Evolutionary conservation across 2,113 vertebrate species (phyloP), one percentile per base, ranked within the genome.

Genomic region (Podiceps cristatus): DNA sequence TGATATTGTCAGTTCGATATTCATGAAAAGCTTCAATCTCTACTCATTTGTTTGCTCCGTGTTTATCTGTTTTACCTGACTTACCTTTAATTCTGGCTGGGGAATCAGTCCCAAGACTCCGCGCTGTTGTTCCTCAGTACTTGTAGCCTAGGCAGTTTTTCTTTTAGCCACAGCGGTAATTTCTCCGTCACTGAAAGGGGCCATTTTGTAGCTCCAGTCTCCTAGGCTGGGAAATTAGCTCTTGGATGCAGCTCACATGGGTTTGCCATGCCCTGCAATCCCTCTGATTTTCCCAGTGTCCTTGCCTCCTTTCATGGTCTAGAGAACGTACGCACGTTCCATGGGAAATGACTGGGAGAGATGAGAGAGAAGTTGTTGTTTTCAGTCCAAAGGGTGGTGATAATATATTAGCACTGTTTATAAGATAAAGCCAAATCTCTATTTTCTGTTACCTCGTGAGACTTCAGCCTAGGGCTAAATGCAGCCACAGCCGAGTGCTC

Each of bases 401-500:
- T 93, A 37, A 37, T 91, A 45, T 53, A 78, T 95, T 94, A 94
- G 77, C 73, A 82, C 40, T 42, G 72, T 96, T 91, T 93, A 78
- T 91, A 94, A 97, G 94, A 97, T 95, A 96, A 96, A 97, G 86
- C 86, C 93, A 87, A 84, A 89, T 97, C 83, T 87, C 56, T 92
- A 22, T 95, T 96, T 82, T 97, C 77, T 89, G 60, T 95, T 96
- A 96, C 93, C 94, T 96, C 2, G 17, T 95, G 97, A 97, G 94
- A 97, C 83, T 95, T 79, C 80, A 91, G 94, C 96, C 96, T 97
- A 64, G 49, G 93, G 95, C 94, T 96, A 94, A 95, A 94, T 47
- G 86, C 91, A 97, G 94, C 96, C 94, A 96, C 94, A 95, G 94
- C 92, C 16, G 0, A 95, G 72, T 72, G 87, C 83, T 92, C 76